These are phyloP conservation scores for Premnoplex brunnescens DNA, from an alignment of 2,797 vertebrate genomes.

Conservation along the genomic window DNA sequence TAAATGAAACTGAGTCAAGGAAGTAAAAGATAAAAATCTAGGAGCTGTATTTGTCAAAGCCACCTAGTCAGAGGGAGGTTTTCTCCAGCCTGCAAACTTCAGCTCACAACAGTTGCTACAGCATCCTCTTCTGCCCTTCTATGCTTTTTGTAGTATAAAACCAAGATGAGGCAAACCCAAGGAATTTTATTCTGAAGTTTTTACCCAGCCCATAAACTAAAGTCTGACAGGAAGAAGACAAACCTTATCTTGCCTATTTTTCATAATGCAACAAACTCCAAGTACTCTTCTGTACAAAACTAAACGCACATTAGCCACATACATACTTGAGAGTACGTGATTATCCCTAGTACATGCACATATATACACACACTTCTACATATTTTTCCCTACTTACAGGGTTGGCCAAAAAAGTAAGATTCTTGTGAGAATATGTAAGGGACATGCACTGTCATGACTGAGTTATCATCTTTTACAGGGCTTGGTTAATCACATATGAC, in stretches of 20 bases:
- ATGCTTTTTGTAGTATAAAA: not conserved
- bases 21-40: not conserved
- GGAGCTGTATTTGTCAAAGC: not conserved
- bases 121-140: not conserved
- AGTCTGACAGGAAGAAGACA: not conserved
- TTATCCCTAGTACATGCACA: not conserved
- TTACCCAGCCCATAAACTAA: not conserved
- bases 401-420: not conserved
- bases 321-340: not conserved
- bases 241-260: not conserved
- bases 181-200: not conserved
- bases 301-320: rapidly evolving
- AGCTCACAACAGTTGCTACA: not conserved
- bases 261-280: not conserved
- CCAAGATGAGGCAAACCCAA: not conserved
- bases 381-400: not conserved
- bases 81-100: not conserved
- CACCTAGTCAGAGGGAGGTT: not conserved
- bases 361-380: not conserved
- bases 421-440: rapidly evolving
- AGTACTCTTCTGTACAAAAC: not conserved
- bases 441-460: rapidly evolving
- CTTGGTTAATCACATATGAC: not conserved
- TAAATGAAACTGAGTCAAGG: not conserved
- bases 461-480: not conserved